These are phyloP conservation scores for Helicorthomorpha holstii DNA, from an alignment of 1,140 invertebrate genomes.

Conservation along the genomic window DNA sequence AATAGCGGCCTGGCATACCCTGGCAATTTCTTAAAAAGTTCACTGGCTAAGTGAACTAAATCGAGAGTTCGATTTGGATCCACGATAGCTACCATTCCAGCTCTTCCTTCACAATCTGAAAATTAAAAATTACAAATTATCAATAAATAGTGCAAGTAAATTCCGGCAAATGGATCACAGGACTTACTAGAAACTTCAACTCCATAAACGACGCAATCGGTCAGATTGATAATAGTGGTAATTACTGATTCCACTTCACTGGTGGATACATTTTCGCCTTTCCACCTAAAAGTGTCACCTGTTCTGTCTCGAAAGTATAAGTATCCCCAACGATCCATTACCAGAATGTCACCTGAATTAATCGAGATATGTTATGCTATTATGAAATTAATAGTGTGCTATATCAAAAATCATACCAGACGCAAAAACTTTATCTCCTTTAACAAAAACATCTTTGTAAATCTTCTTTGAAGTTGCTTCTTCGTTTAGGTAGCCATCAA, in stretches of 20 bases:
- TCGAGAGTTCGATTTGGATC: slow-evolving; percentile 53
- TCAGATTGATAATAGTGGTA: slow-evolving; percentile 63
- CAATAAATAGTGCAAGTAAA: too few species aligned
- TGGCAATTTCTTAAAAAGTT: slow-evolving; percentile 53
- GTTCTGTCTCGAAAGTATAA: slow-evolving; percentile 91
- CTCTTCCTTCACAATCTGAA: slow-evolving; percentile 67
- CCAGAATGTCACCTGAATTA: slow-evolving; percentile 84
- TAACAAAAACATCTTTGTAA: slow-evolving; percentile 66
- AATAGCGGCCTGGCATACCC: slow-evolving; percentile 77
- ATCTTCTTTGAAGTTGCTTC: slow-evolving; percentile 87
- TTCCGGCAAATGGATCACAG: not conserved
- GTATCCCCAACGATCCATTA: slow-evolving; percentile 82
- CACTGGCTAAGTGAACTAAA: slow-evolving; percentile 39
- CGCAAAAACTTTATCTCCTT: slow-evolving; percentile 74
- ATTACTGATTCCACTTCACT: slow-evolving; percentile 90
- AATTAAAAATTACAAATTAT: too few species aligned
- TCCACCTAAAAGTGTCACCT: slow-evolving; percentile 88
- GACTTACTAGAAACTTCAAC: slow-evolving; percentile 48
- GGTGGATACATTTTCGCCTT: slow-evolving; percentile 98
- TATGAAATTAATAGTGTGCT: too few species aligned
- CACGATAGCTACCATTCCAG: slow-evolving; percentile 93
- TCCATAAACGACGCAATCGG: slow-evolving; percentile 87
- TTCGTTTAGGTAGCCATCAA: slow-evolving; percentile 72
- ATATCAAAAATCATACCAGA: too few species aligned
- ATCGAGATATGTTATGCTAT: too few species aligned